Conservation (phyloP, 2,888 invertebrate species). For the Drosophila nr. perissopoda region DNA sequence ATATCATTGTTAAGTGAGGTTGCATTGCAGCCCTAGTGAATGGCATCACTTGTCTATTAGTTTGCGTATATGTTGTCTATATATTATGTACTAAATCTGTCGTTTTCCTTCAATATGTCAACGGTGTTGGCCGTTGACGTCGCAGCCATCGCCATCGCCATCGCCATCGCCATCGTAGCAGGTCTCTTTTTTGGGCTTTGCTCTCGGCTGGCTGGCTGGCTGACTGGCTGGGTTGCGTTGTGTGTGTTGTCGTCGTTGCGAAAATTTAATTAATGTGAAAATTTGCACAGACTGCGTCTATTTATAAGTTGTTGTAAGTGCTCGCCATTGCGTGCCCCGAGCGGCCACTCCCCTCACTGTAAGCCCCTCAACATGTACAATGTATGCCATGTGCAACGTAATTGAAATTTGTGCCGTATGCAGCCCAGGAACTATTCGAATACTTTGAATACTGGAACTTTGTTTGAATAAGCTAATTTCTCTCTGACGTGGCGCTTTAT, state of each 20-base stretch:
- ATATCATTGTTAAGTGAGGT: background rate
- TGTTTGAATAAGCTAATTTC: slow-evolving; percentile 34
- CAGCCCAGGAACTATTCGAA: slow-evolving; percentile 24
- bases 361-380: slow-evolving; percentile 23
- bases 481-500: slow-evolving; percentile 21
- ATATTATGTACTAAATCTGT: slow-evolving; percentile 81
- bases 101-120: slow-evolving; percentile 82
- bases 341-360: background rate
- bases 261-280: slow-evolving; percentile 83
- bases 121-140: slow-evolving; percentile 69
- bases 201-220: slow-evolving; percentile 25
- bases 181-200: slow-evolving; percentile 36
- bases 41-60: slow-evolving; percentile 32
- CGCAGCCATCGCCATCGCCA: slow-evolving; percentile 28
- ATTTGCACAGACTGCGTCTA: slow-evolving; percentile 81
- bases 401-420: slow-evolving; percentile 62
- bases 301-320: slow-evolving; percentile 80
- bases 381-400: slow-evolving; percentile 51
- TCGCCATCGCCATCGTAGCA: slow-evolving; percentile 20
- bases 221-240: background rate
- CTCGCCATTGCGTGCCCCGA: slow-evolving; percentile 47
- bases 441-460: slow-evolving; percentile 27
- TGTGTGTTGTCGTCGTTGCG: slow-evolving; percentile 62
- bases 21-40: slow-evolving; percentile 38
- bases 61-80: slow-evolving; percentile 56